These are phyloP conservation scores for Cepaea hortensis DNA, from an alignment of 2,888 invertebrate species.

Conservation along the genomic window DNA sequence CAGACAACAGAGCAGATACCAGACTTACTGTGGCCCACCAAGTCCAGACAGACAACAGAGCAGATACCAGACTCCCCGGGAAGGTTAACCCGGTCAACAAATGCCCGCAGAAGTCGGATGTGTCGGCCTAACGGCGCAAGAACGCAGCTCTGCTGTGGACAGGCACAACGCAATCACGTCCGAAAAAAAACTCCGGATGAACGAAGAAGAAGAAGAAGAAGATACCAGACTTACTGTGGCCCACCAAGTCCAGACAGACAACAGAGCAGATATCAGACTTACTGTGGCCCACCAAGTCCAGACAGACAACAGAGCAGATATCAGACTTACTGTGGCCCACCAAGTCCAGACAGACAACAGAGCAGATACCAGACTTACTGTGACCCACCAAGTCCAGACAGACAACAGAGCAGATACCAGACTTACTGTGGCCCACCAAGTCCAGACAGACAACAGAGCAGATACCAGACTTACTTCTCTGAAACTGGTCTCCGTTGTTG, in stretches of 20 bases:
- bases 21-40: not conserved
- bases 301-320: not conserved
- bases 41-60: not conserved
- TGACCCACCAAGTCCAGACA: not conserved
- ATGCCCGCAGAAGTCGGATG: too few relatives aligned
- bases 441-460: not conserved
- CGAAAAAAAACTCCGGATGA: too few relatives aligned
- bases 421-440: not conserved
- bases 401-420: too few relatives aligned
- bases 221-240: not conserved
- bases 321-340: not conserved
- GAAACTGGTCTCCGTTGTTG: slow-evolving; percentile 5
- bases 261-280: too few relatives aligned
- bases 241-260: not conserved
- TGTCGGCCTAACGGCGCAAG: too few relatives aligned
- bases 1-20: not conserved
- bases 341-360: not conserved
- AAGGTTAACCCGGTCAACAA: too few relatives aligned
- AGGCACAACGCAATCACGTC: too few relatives aligned
- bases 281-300: not conserved
- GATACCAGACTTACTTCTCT: slow-evolving; percentile 26
- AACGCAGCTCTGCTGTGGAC: too few relatives aligned
- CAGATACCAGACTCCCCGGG: too few relatives aligned
- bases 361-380: not conserved
- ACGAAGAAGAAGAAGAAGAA: too few relatives aligned